Conservation (phyloP, 2,113 vertebrate genomes). For the Crotalus helleri region DNA sequence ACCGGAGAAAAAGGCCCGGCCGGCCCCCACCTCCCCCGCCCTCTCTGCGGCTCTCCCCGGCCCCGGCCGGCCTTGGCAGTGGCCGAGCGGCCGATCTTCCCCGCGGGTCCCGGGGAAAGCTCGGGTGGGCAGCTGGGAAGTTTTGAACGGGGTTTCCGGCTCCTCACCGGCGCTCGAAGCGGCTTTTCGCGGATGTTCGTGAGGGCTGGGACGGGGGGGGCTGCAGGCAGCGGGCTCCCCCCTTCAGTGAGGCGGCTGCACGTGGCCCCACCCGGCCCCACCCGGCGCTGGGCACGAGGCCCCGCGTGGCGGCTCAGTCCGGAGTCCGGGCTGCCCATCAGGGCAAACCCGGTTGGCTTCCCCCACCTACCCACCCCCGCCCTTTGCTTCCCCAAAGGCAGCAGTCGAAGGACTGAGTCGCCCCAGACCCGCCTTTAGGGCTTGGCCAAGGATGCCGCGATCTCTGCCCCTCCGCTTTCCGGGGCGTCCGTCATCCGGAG, state of each 20-base stretch:
- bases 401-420: no score
- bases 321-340: not conserved
- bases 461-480: not conserved
- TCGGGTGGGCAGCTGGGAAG: not conserved
- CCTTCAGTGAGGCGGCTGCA: not conserved
- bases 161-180: not conserved
- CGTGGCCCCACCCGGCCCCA: not conserved
- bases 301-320: not conserved
- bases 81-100: not conserved
- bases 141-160: not conserved
- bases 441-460: not conserved
- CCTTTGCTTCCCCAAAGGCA: no score
- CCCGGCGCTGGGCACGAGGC: not conserved
- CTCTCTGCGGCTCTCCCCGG: not conserved
- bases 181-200: accelerated
- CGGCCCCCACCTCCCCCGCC: no score
- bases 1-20: not conserved
- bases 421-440: not conserved
- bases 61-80: not conserved
- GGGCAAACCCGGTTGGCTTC: not conserved
- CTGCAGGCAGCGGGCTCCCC: not conserved
- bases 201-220: not conserved
- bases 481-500: no score
- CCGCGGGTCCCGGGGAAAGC: not conserved
- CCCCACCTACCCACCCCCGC: not conserved